Evolutionary conservation across 2,797 vertebrate genomes (phyloP), one percentile per base, ranked within the genome.

Genomic region (Aeoliscus strigatus): DNA sequence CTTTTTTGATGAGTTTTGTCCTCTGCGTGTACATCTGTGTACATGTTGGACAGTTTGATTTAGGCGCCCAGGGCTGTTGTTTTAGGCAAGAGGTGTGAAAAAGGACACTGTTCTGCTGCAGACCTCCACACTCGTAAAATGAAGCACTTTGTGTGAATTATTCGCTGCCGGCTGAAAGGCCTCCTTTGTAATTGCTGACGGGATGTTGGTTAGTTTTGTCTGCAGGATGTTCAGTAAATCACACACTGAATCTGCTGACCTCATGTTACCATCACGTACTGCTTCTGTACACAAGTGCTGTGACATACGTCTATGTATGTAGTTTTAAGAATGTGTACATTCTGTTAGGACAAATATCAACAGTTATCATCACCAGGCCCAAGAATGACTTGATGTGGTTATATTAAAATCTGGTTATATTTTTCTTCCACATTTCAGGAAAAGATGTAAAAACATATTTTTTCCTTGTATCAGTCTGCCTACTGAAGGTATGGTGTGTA

Each of bases 51-150:
- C 31, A 46, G 14, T 56, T 39, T 55, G 47, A 40, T 43, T 48
- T 39, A 43, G 39, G 27, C 27, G 38, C 21, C 17, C 36, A n/a
- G 35, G 31, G 40, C 29, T 79, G 74, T 77, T 74, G 68, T 78
- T 82, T 70, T 67, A 80, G 69, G 80, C 61, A 69, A 37, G 14
- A 67, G 50, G 73, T 66, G 67, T 74, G 67, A 75, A 73, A 56
- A 70, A 64, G 47, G 67, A 75, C 77, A 63, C 47, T 24, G 14
- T 57, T 70, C 37, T 6, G 0, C 27, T 43, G 7, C 46, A 66
- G 77, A 79, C 78, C 79, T 66, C 78, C 67, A 0, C 2, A 63
- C 58, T 68, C 3, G 41, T 65, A 63, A 59, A 66, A 52, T 50
- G 42, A 17, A 59, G 55, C 48, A 47, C 32, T 61, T 27, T 59